Evolutionary conservation across 2,888 invertebrate genomes (phyloP), one percentile per base, ranked within the genome.

Genomic region (Gymnocheta viridis): DNA sequence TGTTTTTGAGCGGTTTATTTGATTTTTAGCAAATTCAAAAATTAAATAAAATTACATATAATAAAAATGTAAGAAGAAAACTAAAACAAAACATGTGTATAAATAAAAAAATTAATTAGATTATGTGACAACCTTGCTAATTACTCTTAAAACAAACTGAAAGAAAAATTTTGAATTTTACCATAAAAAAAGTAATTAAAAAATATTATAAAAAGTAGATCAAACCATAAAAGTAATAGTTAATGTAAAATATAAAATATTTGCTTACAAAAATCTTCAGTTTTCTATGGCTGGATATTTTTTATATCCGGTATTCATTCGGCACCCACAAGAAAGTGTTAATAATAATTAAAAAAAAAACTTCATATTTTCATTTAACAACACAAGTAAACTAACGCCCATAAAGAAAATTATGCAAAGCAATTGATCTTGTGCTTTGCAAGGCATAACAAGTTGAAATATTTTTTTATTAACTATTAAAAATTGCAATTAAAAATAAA

Each of bases 31-130:
- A 17, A n/a, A 44, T 6, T 7, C 44, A 44, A 2, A 47, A 69
- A 49, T 54, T n/a, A 2, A 56, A 17, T 10, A 9, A 56, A 32
- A 17, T 6, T 17, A 47, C 2, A 47, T 47, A 19, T 47, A n/a
- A 44, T n/a, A 9, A 69, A 74, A 76, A 69, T 24, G 64, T 80
- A 66, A 66, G 69, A 70, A 58, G 64, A 44, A 27, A 0, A 64
- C 10, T n/a, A n/a, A 22, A 66, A 62, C 17, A n/a, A 72, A 17
- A 2, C 35, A 64, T 72, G 24, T 64, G n/a, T n/a, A n/a, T n/a
- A 17, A 22, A 27, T 56, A 58, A 78, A 78, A 69, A 78, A 24
- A 49, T 9, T 41, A 62, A 41, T 29, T 29, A 54, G 17, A 62
- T 60, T 51, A 17, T 32, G 70, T 32, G 44, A 41, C 4, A 29